phyloP scores from a whole-genome alignment of 2,888 invertebrate species.

The Microctonus aethiopoides region DNA sequence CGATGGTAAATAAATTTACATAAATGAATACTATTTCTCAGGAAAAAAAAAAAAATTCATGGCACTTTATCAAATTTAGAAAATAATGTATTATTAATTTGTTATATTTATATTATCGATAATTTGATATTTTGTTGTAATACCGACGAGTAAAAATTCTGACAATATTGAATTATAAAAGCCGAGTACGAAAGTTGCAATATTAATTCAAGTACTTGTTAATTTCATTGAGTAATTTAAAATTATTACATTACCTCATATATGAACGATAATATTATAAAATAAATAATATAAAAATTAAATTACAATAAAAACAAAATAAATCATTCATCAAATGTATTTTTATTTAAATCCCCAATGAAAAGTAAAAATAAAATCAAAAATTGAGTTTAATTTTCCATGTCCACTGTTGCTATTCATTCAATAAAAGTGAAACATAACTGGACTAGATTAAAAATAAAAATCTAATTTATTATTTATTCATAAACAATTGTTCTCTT shows the following conservation, averaged over 20 bases:
- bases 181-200: neutral
- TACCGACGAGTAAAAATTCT: neutral
- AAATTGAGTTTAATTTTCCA: neutral
- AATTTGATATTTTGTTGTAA: neutral
- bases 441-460: neutral
- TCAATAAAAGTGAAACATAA: neutral
- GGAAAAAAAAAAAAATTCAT: too few species aligned
- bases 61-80: too few species aligned
- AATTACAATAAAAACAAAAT: neutral
- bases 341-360: neutral
- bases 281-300: neutral
- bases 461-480: neutral
- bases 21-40: neutral
- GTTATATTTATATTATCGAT: neutral
- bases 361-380: too few species aligned
- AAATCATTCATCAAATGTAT: neutral
- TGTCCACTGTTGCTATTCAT: neutral
- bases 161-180: neutral
- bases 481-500: conserved; percentile 9
- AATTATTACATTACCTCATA: neutral
- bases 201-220: neutral
- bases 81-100: neutral
- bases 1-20: neutral
- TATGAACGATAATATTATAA: neutral
- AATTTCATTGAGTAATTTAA: neutral